Conservation (phyloP, 1,140 invertebrate genomes). For the Caerostris extrusa region DNA sequence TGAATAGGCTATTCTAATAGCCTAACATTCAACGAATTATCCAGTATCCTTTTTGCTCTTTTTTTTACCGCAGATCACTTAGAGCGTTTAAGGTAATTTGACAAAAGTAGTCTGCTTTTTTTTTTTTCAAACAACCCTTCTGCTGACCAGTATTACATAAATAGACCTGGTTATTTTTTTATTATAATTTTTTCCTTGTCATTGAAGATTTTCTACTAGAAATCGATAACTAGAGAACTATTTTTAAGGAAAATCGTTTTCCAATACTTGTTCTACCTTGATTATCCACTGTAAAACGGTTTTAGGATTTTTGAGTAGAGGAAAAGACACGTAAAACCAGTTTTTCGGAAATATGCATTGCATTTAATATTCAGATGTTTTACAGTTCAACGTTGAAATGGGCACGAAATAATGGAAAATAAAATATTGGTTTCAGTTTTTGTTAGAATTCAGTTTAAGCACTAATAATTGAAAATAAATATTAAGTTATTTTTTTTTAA, state of each 20-base stretch:
- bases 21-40: background rate
- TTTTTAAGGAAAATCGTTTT: slow-evolving; percentile 63
- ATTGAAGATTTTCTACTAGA: slow-evolving; percentile 9
- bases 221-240: slow-evolving; percentile 55
- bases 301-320: background rate
- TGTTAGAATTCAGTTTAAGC: background rate
- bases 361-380: background rate
- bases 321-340: background rate
- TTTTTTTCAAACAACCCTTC: background rate
- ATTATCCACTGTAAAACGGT: slow-evolving; percentile 54
- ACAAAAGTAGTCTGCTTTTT: background rate
- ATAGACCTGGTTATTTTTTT: slow-evolving; percentile 21
- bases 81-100: background rate
- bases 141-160: slow-evolving; percentile 27
- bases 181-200: slow-evolving; percentile 19
- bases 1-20: background rate
- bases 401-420: background rate
- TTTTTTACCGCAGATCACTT: background rate
- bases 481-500: too few relatives aligned
- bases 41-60: background rate
- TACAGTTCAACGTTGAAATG: background rate
- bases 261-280: slow-evolving; percentile 54
- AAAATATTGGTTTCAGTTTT: background rate
- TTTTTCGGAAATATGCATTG: background rate
- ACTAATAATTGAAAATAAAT: too few relatives aligned